These are phyloP conservation scores for Tipula vernalis DNA, from an alignment of 2,888 invertebrate species.

Conservation along the genomic window DNA sequence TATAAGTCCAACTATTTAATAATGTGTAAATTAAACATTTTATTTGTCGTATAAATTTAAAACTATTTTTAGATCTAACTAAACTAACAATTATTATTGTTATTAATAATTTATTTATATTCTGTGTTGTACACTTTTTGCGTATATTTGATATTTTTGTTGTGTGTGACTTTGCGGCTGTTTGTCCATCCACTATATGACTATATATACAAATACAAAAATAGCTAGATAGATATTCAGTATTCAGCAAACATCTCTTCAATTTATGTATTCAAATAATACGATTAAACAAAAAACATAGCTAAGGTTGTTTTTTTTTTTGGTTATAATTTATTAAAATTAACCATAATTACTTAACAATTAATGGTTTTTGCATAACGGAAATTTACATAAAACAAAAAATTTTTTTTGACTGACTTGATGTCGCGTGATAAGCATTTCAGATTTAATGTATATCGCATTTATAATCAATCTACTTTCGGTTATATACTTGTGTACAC, in stretches of 20 bases:
- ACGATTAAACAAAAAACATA: neutral
- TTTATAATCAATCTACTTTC: too few relatives aligned
- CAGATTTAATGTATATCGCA: neutral
- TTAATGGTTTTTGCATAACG: neutral
- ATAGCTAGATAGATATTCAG: neutral
- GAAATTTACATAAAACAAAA: neutral
- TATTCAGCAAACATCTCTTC: neutral
- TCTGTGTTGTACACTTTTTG: neutral
- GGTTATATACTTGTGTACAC: too few relatives aligned
- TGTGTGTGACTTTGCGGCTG: neutral
- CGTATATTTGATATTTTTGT: neutral
- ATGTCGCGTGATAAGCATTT: neutral
- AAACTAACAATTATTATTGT: neutral
- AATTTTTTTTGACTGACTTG: too few relatives aligned
- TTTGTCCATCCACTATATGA: neutral
- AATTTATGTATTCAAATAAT: neutral
- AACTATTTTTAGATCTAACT: too few relatives aligned
- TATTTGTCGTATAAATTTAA: too few relatives aligned
- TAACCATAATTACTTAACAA: neutral
- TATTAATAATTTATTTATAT: neutral
- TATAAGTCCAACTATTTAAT: too few relatives aligned
- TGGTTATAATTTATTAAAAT: neutral
- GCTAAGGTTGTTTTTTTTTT: neutral
- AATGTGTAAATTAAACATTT: too few relatives aligned
- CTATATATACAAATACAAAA: neutral